Evolutionary conservation across 2,888 invertebrate genomes (phyloP).

Genomic region (Dynastes tityus): DNA sequence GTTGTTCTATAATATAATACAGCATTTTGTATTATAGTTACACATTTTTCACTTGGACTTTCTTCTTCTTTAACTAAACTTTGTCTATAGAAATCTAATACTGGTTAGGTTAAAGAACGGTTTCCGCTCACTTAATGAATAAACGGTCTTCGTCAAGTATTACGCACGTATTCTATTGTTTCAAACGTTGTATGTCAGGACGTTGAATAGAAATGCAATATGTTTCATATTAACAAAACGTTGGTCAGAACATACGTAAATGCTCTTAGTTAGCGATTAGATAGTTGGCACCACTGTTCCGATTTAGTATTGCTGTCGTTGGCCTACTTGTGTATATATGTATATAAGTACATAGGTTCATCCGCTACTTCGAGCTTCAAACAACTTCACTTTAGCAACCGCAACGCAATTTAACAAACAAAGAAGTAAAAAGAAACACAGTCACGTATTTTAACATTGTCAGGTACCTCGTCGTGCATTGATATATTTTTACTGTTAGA

Average conservation of each 20-base stretch:
- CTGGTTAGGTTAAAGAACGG: background rate
- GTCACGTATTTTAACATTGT: conserved; percentile 33
- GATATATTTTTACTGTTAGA: conserved; percentile 42
- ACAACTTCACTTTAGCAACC: conserved; percentile 27
- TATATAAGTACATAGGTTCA: background rate
- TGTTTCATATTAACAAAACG: background rate
- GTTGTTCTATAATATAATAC: too few relatives aligned
- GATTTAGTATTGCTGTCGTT: conserved; percentile 44
- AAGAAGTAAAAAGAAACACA: conserved; percentile 4
- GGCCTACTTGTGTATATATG: conserved; percentile 45
- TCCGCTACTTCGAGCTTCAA: conserved; percentile 20
- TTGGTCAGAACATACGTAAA: background rate
- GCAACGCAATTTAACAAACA: conserved; percentile 33
- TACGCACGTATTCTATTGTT: conserved; percentile 23
- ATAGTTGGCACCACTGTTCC: conserved; percentile 50
- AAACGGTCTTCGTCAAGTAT: conserved; percentile 22
- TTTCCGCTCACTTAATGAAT: background rate
- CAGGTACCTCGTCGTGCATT: conserved; percentile 9
- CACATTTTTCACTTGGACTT: too few relatives aligned
- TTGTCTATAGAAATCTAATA: too few relatives aligned
- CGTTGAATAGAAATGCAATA: conserved; percentile 23
- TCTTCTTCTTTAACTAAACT: too few relatives aligned
- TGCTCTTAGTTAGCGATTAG: conserved; percentile 43
- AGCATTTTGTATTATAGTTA: too few relatives aligned
- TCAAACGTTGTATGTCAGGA: conserved; percentile 11